phyloP scores from a whole-genome alignment of 2,113 vertebrate genomes.

The Caloenas nicobarica region DNA sequence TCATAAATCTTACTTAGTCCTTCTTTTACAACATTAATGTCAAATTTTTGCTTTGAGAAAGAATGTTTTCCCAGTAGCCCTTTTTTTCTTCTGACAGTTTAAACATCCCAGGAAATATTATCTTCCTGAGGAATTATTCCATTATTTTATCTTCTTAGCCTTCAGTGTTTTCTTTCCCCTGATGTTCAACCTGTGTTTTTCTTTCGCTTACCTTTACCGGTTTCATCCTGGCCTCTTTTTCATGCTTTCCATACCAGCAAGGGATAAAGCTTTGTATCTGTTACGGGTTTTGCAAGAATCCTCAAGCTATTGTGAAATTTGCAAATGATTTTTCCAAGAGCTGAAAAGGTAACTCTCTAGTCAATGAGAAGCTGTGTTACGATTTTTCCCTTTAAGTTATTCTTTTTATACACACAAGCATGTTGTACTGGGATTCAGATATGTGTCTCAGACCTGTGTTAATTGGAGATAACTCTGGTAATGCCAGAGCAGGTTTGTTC shows the following conservation, averaged over 20 bases:
- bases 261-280: background rate
- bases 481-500: background rate
- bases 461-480: background rate
- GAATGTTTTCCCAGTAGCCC: background rate
- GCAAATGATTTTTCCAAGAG: background rate
- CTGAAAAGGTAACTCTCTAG: background rate
- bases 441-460: background rate
- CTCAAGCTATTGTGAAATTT: background rate
- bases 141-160: constrained; percentile 4
- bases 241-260: background rate
- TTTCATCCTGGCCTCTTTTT: background rate
- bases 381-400: background rate
- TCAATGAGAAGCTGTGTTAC: background rate
- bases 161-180: background rate
- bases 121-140: constrained; percentile 9
- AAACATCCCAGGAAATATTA: background rate
- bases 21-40: background rate
- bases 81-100: constrained; percentile 4
- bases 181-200: background rate
- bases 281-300: background rate
- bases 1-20: constrained; percentile 8
- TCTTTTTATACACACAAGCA: background rate
- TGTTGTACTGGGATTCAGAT: background rate
- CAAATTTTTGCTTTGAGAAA: background rate
- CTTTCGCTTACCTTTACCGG: background rate